These are phyloP conservation scores for Melanogrammus aeglefinus DNA, from an alignment of 2,797 vertebrate genomes.

Conservation along the genomic window DNA sequence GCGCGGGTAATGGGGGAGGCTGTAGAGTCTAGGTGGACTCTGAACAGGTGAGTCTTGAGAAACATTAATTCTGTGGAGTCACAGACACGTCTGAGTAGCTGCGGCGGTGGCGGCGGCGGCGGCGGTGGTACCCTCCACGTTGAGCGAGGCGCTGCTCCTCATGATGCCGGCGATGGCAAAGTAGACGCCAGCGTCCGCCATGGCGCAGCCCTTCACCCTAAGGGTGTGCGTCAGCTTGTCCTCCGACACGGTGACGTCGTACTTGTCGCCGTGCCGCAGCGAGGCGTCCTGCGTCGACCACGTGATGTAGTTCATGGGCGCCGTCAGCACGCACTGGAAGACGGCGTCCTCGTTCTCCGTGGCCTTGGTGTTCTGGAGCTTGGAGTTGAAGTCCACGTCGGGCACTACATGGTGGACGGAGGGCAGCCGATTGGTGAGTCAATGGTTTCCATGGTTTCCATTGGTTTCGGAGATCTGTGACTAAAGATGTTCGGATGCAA, in stretches of 20 bases:
- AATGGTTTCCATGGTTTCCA: not conserved
- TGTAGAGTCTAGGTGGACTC: too few species aligned
- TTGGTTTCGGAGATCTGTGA: not conserved
- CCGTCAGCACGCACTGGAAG: slow-evolving; percentile 79
- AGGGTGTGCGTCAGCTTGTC: slow-evolving; percentile 81
- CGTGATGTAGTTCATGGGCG: slow-evolving; percentile 68
- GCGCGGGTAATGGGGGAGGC: too few species aligned
- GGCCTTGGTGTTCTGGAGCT: slow-evolving; percentile 65
- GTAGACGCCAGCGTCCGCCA: slow-evolving; percentile 78
- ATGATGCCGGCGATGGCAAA: slow-evolving; percentile 73
- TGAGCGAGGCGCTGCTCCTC: slow-evolving; percentile 77
- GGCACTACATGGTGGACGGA: slow-evolving; percentile 54
- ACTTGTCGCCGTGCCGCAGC: slow-evolving; percentile 71
- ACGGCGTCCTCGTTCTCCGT: slow-evolving; percentile 67
- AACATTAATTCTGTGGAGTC: not conserved
- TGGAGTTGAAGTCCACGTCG: slow-evolving; percentile 65
- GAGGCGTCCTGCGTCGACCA: slow-evolving; percentile 75
- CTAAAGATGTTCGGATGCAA: too few species aligned
- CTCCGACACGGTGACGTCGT: slow-evolving; percentile 73
- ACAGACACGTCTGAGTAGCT: not conserved
- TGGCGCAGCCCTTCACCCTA: slow-evolving; percentile 65
- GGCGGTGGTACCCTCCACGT: slow-evolving; percentile 72
- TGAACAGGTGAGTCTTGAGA: not conserved
- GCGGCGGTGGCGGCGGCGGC: too few species aligned
- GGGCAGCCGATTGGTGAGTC: not conserved